Evolutionary conservation across 2,797 vertebrate genomes (phyloP).

Genomic region (Petrocephalus sullivani): DNA sequence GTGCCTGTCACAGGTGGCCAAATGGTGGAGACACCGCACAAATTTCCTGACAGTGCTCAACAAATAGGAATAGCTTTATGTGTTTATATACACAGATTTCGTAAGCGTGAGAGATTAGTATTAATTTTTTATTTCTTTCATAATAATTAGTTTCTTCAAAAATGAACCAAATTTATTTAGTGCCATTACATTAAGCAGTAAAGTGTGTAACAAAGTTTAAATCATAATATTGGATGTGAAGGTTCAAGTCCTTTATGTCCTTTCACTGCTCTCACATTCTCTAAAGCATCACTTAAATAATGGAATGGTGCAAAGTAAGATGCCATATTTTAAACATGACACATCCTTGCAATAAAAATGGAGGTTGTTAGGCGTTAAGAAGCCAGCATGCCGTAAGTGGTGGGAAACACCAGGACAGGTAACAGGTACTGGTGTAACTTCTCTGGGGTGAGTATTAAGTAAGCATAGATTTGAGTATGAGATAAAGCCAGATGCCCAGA

Average conservation of each 20-base stretch:
- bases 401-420: not conserved
- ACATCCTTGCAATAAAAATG: not conserved
- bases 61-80: not conserved
- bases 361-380: not conserved
- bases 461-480: not conserved
- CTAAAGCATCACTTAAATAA: not conserved
- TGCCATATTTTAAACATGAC: not conserved
- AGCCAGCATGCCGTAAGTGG: not conserved
- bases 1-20: not conserved
- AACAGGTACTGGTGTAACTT: not conserved
- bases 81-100: not conserved
- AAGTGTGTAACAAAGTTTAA: not conserved
- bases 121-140: not conserved
- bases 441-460: not conserved
- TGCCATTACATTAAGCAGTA: not conserved
- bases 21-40: not conserved
- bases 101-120: not conserved
- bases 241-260: not conserved
- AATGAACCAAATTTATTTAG: not conserved
- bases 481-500: not conserved
- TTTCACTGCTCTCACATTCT: not conserved
- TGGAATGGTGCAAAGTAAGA: not conserved
- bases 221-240: not conserved
- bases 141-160: not conserved
- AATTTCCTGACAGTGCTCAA: not conserved